Percentiles rank a stretch among this genome's conserved stretches.
phyloP scores from a whole-genome alignment of 2,888 invertebrate genomes.

The Euplagia quadripunctaria region DNA sequence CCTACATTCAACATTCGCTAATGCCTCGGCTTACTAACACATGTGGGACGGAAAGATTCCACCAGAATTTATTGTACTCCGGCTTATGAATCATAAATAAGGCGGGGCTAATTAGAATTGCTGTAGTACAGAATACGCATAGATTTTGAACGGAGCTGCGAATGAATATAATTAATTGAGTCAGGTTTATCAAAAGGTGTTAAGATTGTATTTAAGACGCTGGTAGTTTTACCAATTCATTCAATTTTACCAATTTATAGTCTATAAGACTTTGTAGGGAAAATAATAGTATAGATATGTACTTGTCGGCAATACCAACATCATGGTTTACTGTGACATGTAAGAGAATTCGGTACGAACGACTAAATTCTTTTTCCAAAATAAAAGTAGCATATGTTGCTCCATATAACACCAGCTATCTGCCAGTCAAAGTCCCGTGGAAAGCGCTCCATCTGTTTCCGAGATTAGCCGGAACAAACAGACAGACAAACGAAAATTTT shows the following conservation, averaged over 20 bases:
- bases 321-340: too few relatives aligned
- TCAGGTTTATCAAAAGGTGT: constrained; percentile 15
- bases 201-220: neutral
- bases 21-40: constrained; percentile 84
- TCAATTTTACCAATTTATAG: neutral
- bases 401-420: too few relatives aligned
- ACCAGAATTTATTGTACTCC: constrained; percentile 85
- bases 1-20: constrained; percentile 86
- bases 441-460: too few relatives aligned
- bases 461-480: too few relatives aligned
- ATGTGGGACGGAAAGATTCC: constrained; percentile 86
- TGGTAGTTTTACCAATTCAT: neutral
- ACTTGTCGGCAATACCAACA: neutral
- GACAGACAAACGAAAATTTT: too few relatives aligned
- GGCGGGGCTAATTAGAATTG: constrained; percentile 84
- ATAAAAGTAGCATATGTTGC: too few relatives aligned
- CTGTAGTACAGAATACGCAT: constrained; percentile 63
- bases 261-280: too few relatives aligned
- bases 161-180: constrained; percentile 40
- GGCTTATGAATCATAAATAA: constrained; percentile 88
- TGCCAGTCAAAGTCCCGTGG: too few relatives aligned
- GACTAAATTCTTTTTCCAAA: too few relatives aligned
- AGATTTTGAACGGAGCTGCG: constrained; percentile 59
- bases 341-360: too few relatives aligned
- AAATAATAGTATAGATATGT: neutral